Percentiles rank a stretch among this genome's conserved stretches.
Evolutionary conservation across 2,113 vertebrate species (phyloP).

Genomic region (Zapus hudsonius): DNA sequence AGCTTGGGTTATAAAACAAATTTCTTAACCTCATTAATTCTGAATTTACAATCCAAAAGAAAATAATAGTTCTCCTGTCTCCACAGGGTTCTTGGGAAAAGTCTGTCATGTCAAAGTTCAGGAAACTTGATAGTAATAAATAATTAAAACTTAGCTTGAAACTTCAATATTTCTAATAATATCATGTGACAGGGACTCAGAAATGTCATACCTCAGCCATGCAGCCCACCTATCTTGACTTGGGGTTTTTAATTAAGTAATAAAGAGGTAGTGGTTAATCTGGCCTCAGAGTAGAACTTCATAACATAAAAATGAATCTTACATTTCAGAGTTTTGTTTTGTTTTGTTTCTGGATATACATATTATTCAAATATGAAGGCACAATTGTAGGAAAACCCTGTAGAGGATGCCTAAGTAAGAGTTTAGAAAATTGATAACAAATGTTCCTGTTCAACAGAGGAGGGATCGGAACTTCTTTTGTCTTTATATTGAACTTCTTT

Average conservation of each 20-base stretch:
- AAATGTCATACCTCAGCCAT: neutral
- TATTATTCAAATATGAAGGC: neutral
- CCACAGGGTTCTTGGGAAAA: neutral
- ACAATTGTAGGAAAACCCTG: neutral
- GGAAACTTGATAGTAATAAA: neutral
- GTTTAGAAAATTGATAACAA: no score
- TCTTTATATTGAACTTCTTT: neutral
- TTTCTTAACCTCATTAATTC: constrained; percentile 3
- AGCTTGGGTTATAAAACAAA: neutral
- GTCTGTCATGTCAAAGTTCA: neutral
- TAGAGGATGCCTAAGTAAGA: neutral
- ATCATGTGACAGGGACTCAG: neutral
- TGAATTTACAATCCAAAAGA: constrained; percentile 9
- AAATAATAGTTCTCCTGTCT: constrained; percentile 10
- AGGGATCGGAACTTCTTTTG: neutral
- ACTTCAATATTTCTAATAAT: neutral
- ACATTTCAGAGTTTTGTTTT: neutral
- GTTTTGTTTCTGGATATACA: neutral
- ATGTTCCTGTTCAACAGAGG: no score
- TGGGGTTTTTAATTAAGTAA: neutral
- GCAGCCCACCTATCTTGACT: neutral
- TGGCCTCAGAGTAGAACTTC: neutral
- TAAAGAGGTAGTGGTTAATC: neutral
- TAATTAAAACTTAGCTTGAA: neutral
- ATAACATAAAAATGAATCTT: neutral